Conservation (phyloP, 2,888 invertebrate species). For the Melikaiella ostensackeni region DNA sequence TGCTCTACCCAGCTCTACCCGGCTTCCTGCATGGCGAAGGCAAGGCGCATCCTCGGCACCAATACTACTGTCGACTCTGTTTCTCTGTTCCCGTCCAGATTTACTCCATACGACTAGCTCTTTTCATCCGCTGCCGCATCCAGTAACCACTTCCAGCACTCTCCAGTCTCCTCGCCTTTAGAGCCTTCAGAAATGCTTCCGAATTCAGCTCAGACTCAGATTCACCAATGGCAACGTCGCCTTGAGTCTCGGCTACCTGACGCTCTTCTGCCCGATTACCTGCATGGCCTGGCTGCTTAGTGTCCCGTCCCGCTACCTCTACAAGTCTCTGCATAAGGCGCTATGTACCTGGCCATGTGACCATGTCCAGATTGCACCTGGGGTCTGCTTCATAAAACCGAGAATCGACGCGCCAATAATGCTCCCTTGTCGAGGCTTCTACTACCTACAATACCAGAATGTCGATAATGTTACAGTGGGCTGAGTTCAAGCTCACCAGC, state of each 20-base stretch:
- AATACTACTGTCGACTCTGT: constrained; percentile 40
- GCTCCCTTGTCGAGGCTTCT: constrained; percentile 10
- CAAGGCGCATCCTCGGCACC: constrained; percentile 49
- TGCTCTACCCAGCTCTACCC: too few relatives aligned
- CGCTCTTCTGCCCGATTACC: constrained; percentile 30
- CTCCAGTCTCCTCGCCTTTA: constrained; percentile 20
- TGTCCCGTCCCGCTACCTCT: not conserved
- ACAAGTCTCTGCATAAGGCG: constrained; percentile 3
- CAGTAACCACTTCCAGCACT: not conserved
- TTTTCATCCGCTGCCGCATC: constrained; percentile 1
- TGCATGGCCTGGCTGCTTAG: constrained; percentile 1
- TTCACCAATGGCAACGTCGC: constrained; percentile 29
- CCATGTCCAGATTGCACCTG: constrained; percentile 33
- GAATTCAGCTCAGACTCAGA: constrained; percentile 1
- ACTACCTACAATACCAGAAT: constrained; percentile 2
- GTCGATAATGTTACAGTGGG: constrained; percentile 33
- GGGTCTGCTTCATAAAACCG: constrained; percentile 32
- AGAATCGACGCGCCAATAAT: constrained; percentile 24
- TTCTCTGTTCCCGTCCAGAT: constrained; percentile 33
- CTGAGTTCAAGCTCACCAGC: constrained; percentile 14
- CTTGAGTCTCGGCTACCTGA: constrained; percentile 28
- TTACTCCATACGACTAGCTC: constrained; percentile 21
- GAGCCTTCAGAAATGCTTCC: constrained; percentile 1
- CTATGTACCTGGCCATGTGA: constrained; percentile 12
- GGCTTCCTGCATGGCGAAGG: constrained; percentile 44